Evolutionary conservation across 2,797 vertebrate species (phyloP).

Genomic region (Acridotheres tristis): DNA sequence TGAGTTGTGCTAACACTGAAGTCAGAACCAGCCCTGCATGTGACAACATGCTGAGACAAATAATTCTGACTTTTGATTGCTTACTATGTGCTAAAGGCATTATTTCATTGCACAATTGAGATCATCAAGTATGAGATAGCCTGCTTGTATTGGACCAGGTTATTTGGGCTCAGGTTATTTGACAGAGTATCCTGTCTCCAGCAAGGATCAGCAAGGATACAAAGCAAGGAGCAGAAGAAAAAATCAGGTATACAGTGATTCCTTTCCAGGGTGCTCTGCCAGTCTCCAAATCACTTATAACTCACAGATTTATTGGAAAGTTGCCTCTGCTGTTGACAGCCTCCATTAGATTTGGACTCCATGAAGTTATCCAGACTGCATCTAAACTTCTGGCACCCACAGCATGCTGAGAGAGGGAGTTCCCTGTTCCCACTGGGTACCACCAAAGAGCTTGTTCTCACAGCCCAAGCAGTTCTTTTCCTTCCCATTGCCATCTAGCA

Average conservation of each 20-base stretch:
- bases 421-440: not conserved
- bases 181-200: not conserved
- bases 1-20: not conserved
- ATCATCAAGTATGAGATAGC: not conserved
- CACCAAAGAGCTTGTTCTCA: not conserved
- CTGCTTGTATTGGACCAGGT: not conserved
- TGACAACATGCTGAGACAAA: not conserved
- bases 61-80: not conserved
- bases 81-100: not conserved
- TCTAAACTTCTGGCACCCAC: not conserved
- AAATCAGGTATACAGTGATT: not conserved
- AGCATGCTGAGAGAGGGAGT: not conserved
- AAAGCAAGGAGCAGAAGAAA: not conserved
- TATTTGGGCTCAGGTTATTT: not conserved
- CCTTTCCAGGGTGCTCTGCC: not conserved
- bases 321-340: not conserved
- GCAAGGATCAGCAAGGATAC: not conserved
- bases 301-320: not conserved
- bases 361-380: not conserved
- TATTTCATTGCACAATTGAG: not conserved
- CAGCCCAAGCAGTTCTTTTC: not conserved
- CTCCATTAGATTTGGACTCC: not conserved
- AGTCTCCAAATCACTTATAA: not conserved
- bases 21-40: not conserved
- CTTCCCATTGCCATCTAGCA: not conserved